Conservation (phyloP, 2,113 vertebrate species). For the Aplodontia rufa region DNA sequence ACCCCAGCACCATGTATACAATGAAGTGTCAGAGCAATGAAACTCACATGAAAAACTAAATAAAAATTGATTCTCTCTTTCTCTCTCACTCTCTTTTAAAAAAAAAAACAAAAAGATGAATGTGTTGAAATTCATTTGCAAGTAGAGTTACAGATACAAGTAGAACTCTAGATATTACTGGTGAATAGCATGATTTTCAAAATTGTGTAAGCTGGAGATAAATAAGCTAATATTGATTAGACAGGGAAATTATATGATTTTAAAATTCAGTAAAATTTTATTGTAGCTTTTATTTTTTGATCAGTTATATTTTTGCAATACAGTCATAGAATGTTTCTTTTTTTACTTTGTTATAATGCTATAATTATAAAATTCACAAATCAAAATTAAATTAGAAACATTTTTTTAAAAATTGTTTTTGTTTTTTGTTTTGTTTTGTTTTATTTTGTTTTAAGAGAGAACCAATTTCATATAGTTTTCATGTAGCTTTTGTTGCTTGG, state of each 20-base stretch:
- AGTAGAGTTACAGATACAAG: slow-evolving; percentile 36
- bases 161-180: background rate
- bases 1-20: no score
- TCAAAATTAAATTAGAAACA: slow-evolving; percentile 28
- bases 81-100: no score
- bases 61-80: no score
- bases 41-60: no score
- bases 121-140: slow-evolving; percentile 24
- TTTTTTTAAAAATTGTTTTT: no score
- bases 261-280: slow-evolving; percentile 42
- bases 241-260: slow-evolving; percentile 24
- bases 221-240: slow-evolving; percentile 10
- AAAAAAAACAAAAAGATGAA: slow-evolving; percentile 20
- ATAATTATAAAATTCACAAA: slow-evolving; percentile 12
- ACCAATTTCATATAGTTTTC: no score
- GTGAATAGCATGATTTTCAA: background rate
- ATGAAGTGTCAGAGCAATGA: no score
- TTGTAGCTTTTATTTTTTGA: slow-evolving; percentile 25
- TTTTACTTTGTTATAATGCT: background rate
- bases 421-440: no score
- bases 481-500: no score
- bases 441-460: no score
- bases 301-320: slow-evolving; percentile 18
- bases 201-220: background rate
- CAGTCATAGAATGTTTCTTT: background rate